Percentiles rank a stretch among this genome's conserved stretches.
Conservation (phyloP, 2,888 invertebrate genomes). For the Vanessa cardui region DNA sequence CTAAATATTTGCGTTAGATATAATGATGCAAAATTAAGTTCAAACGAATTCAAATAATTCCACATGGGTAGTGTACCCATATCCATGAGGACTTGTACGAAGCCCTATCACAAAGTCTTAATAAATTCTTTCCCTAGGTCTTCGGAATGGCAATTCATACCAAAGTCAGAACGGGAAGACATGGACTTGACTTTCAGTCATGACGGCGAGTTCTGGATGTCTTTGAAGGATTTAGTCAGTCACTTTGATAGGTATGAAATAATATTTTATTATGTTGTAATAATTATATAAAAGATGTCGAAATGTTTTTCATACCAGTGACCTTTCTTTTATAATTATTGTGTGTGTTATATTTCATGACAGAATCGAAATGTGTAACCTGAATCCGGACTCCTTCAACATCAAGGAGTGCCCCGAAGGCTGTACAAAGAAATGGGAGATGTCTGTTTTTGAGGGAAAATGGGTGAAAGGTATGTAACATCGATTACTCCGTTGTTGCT, state of each 20-base stretch:
- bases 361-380: slow-evolving; percentile 96
- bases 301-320: too few relatives aligned
- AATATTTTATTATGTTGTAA: background rate
- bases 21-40: too few relatives aligned
- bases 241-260: slow-evolving; percentile 86
- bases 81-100: too few relatives aligned
- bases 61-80: too few relatives aligned
- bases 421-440: slow-evolving; percentile 95
- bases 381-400: slow-evolving; percentile 95
- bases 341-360: slow-evolving; percentile 37
- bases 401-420: slow-evolving; percentile 86
- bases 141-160: slow-evolving; percentile 95
- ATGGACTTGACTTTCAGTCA: slow-evolving; percentile 94
- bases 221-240: slow-evolving; percentile 93
- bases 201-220: slow-evolving; percentile 99
- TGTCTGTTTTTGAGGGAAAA: slow-evolving; percentile 95
- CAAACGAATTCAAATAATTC: too few relatives aligned
- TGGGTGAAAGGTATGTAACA: slow-evolving; percentile 88
- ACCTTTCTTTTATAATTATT: too few relatives aligned
- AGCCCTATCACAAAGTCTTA: too few relatives aligned
- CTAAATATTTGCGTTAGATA: too few relatives aligned
- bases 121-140: slow-evolving; percentile 84
- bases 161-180: slow-evolving; percentile 91
- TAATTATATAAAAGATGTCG: too few relatives aligned
- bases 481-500: too few relatives aligned